A percentile compares a stretch with the other conserved stretches of the same genome.
Conservation (phyloP, 2,113 vertebrate species). For the Malaclemys terrapin region DNA sequence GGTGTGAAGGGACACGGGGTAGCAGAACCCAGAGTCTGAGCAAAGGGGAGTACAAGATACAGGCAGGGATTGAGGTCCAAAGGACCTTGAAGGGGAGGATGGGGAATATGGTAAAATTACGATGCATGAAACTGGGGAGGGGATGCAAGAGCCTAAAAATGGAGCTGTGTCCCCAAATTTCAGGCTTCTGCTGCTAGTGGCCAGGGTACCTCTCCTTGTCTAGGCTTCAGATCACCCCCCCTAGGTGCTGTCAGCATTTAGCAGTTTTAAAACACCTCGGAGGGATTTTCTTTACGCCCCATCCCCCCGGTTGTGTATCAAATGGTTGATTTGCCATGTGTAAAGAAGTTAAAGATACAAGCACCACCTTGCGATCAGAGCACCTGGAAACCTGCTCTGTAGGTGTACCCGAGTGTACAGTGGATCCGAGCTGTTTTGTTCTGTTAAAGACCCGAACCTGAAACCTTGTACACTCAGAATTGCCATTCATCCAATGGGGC, state of each 20-base stretch:
- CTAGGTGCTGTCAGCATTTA: background rate
- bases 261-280: background rate
- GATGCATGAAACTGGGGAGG: background rate
- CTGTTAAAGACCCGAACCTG: background rate
- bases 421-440: background rate
- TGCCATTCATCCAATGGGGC: background rate
- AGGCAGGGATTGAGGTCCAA: background rate
- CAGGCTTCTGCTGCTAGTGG: background rate
- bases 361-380: background rate
- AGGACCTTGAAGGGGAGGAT: background rate
- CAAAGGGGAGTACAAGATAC: background rate
- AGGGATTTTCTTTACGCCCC: background rate
- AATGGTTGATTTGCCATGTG: background rate
- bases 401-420: background rate
- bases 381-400: background rate
- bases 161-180: background rate
- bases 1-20: background rate
- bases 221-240: background rate
- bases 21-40: background rate
- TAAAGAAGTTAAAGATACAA: background rate
- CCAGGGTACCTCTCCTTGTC: background rate
- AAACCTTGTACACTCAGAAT: background rate
- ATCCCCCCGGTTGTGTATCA: background rate
- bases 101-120: background rate
- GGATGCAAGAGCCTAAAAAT: background rate